These are phyloP conservation scores for Larimichthys crocea DNA, from an alignment of 2,113 vertebrate genomes.

Conservation along the genomic window DNA sequence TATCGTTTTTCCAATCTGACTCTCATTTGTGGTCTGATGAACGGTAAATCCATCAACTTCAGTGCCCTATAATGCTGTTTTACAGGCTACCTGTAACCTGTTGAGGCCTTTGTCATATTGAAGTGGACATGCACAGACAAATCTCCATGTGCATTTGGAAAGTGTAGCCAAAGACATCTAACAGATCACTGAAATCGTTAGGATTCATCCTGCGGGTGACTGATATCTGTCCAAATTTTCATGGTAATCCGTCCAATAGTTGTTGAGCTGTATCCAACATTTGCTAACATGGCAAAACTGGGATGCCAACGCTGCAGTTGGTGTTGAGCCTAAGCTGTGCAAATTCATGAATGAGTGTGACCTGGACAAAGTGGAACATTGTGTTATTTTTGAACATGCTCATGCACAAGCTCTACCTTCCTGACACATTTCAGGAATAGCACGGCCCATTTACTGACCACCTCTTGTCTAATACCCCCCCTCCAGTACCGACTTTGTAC, in stretches of 20 bases:
- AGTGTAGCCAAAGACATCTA: neutral
- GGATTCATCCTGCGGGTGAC: neutral
- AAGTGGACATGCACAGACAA: too few relatives aligned
- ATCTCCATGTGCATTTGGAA: too few relatives aligned
- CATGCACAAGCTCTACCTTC: constrained; percentile 22
- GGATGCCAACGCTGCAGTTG: neutral
- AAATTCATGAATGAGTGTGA: constrained; percentile 37
- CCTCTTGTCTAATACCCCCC: neutral
- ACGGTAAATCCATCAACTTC: too few relatives aligned
- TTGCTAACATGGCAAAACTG: neutral
- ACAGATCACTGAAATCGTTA: neutral
- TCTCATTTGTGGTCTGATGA: too few relatives aligned
- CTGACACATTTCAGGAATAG: constrained; percentile 68
- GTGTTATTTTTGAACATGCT: constrained; percentile 58
- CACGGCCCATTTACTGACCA: constrained; percentile 59
- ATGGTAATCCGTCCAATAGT: neutral
- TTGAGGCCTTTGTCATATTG: too few relatives aligned
- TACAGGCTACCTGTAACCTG: too few relatives aligned
- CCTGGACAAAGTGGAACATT: constrained; percentile 59
- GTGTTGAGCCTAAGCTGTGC: neutral
- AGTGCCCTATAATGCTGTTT: too few relatives aligned
- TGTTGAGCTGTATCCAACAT: neutral
- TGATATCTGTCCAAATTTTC: neutral
- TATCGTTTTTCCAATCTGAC: too few relatives aligned
- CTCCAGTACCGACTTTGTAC: constrained; percentile 4